Conservation (phyloP, 64 coral and sea anemone genomes). For the Exaiptasia diaphana region DNA sequence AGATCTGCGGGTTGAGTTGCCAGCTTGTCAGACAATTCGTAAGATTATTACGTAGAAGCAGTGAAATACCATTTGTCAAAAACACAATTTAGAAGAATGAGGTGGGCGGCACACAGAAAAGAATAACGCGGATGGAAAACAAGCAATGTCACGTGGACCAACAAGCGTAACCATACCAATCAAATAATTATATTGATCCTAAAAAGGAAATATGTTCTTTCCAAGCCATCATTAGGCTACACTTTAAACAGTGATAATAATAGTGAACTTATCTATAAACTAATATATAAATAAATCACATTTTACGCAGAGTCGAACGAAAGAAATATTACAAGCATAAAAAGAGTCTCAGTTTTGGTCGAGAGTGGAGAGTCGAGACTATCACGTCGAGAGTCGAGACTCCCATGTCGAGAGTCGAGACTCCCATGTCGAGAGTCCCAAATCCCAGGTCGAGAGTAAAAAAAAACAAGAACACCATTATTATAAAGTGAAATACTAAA, state of each 20-base stretch:
- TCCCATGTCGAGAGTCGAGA: too few relatives aligned
- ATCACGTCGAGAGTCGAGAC: too few relatives aligned
- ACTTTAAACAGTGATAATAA: too few relatives aligned
- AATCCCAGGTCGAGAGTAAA: too few relatives aligned
- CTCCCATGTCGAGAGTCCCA: too few relatives aligned
- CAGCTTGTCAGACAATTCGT: conserved; percentile 37
- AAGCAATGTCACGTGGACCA: conserved; percentile 58
- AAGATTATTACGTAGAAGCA: conserved; percentile 29
- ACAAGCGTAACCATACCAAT: conserved; percentile 23
- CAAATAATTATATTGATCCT: background rate
- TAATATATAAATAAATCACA: background rate
- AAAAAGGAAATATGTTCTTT: background rate
- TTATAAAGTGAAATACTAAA: too few relatives aligned
- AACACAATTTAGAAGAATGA: conserved; percentile 38
- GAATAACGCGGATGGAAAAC: conserved; percentile 17
- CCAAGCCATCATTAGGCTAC: too few relatives aligned
- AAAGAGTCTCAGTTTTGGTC: too few relatives aligned
- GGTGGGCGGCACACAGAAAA: conserved; percentile 8
- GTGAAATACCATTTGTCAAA: background rate
- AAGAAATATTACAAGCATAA: conserved; percentile 68
- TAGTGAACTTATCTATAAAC: background rate
- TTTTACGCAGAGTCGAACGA: conserved; percentile 25
- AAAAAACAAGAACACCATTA: too few relatives aligned
- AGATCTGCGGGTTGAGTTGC: conserved; percentile 22
- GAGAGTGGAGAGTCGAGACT: too few relatives aligned